Evolutionary conservation across 2,888 invertebrate genomes (phyloP).

Genomic region (Hyles lineata): DNA sequence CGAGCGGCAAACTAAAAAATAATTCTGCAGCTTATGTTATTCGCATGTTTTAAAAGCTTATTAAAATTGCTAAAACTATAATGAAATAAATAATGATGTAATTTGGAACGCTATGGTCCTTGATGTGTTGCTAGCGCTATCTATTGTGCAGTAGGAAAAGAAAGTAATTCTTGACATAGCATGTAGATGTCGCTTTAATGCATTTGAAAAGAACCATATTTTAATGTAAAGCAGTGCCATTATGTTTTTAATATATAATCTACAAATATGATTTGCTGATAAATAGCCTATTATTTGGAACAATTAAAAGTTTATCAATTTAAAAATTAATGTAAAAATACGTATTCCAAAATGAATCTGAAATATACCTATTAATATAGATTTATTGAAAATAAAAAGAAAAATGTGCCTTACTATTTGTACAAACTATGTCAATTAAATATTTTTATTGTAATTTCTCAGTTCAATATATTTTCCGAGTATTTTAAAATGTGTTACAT

Average conservation of each 20-base stretch:
- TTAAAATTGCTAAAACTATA: conserved; percentile 31
- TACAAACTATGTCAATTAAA: background rate
- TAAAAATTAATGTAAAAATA: background rate
- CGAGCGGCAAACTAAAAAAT: conserved; percentile 43
- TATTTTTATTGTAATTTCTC: background rate
- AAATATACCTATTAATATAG: background rate
- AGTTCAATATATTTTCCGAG: conserved; percentile 20
- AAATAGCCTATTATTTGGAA: background rate
- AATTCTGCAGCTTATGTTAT: conserved; percentile 27
- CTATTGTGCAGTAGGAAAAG: conserved; percentile 41
- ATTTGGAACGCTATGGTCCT: background rate
- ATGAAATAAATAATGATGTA: conserved; percentile 16
- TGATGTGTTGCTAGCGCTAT: conserved; percentile 38
- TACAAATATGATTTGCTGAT: background rate
- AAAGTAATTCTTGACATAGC: conserved; percentile 13
- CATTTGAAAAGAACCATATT: conserved; percentile 3
- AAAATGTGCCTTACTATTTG: conserved; percentile 4
- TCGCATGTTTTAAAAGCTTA: conserved; percentile 22
- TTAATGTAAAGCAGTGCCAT: conserved; percentile 40
- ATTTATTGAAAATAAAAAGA: background rate
- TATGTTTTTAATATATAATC: conserved; percentile 5
- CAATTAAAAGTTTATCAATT: too few species aligned
- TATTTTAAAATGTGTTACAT: conserved; percentile 27
- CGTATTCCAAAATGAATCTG: background rate
- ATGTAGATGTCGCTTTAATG: conserved; percentile 36